Conservation (phyloP, 2,113 vertebrate genomes). For the Myanophis thanlyinensis region DNA sequence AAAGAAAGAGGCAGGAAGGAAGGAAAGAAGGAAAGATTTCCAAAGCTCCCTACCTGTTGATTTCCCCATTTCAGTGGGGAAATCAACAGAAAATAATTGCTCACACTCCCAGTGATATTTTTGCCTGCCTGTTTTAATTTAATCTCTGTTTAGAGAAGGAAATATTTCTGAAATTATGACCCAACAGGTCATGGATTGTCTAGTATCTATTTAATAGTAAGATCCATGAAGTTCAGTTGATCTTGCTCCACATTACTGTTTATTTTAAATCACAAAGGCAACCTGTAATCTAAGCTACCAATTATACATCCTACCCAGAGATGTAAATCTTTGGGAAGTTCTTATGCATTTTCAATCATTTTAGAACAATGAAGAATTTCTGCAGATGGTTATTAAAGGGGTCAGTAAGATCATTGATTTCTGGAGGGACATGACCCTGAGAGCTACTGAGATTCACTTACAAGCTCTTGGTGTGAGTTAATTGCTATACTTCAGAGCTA, state of each 20-base stretch:
- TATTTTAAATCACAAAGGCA: not conserved
- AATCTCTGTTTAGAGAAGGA: not conserved
- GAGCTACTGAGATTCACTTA: not conserved
- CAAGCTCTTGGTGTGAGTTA: not conserved
- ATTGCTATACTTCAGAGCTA: not conserved
- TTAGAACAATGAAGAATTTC: not conserved
- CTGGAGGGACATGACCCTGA: not conserved
- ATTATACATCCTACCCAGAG: not conserved
- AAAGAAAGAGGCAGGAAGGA: not conserved
- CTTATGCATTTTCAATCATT: not conserved
- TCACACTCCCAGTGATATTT: not conserved
- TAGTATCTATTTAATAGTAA: not conserved
- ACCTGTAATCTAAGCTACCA: not conserved
- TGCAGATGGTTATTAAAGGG: not conserved
- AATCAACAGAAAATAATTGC: not conserved
- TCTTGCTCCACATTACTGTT: not conserved
- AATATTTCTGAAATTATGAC: not conserved
- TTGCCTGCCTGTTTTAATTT: not conserved
- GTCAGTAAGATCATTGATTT: not conserved
- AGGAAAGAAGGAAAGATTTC: not conserved
- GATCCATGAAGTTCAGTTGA: not conserved
- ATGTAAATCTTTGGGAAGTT: not conserved
- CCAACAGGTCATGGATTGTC: not conserved
- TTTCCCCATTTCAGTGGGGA: not conserved
- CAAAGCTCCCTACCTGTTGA: not conserved